phyloP scores from a whole-genome alignment of 2,888 invertebrate species.

The Desoria tigrina region DNA sequence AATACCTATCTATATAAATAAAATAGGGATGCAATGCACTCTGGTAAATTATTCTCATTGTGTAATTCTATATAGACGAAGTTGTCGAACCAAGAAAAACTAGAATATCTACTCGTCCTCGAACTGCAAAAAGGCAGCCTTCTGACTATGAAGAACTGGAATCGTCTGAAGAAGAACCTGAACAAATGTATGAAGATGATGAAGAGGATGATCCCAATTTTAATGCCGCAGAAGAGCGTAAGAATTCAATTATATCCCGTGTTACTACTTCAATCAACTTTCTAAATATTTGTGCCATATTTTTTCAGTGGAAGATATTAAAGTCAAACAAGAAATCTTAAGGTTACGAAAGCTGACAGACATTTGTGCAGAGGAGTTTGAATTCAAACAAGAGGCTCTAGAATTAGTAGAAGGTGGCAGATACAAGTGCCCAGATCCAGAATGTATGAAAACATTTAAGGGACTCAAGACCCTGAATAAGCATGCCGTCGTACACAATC shows the following conservation, averaged over 20 bases:
- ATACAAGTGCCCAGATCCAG: constrained; percentile 22
- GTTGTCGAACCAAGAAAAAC: constrained; percentile 2
- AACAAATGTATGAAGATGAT: constrained; percentile 8
- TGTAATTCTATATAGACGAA: neutral
- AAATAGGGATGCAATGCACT: too few species aligned
- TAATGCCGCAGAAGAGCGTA: constrained; percentile 11
- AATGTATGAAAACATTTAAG: constrained; percentile 24
- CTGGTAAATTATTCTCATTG: too few species aligned
- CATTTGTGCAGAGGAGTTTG: constrained; percentile 2
- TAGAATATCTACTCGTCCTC: neutral
- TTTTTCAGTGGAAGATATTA: constrained; percentile 13
- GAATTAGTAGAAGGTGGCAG: neutral
- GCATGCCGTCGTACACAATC: constrained; percentile 22
- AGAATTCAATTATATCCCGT: neutral
- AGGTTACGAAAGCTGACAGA: neutral
- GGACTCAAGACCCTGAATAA: constrained; percentile 23
- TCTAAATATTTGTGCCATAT: neutral
- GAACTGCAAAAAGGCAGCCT: constrained; percentile 2
- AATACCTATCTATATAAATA: too few species aligned
- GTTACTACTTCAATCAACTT: neutral
- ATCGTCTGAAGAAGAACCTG: constrained; percentile 11
- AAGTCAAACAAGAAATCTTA: constrained; percentile 1
- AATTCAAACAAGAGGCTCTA: constrained; percentile 9
- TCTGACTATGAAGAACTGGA: constrained; percentile 20
- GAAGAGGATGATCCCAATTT: constrained; percentile 22